Evolutionary conservation across 2,888 invertebrate species (phyloP).

Genomic region (Agriopis leucophaearia): DNA sequence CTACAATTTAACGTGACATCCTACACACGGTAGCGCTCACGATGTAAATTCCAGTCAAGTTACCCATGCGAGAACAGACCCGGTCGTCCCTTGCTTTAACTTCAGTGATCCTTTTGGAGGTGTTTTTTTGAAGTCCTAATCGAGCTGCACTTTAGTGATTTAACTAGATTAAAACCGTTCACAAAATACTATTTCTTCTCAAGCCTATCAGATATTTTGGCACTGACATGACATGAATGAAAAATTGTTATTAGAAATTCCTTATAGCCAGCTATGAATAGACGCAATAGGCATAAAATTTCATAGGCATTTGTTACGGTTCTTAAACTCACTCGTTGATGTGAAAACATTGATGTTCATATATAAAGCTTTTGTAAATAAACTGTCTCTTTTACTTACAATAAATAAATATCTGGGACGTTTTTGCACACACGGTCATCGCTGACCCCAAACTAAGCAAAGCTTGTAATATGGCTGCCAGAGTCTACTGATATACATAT

Average conservation of each 20-base stretch:
- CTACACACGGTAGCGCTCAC: no score
- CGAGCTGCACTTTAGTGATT: neutral
- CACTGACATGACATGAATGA: slow-evolving; percentile 28
- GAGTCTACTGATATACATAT: no score
- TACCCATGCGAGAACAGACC: no score
- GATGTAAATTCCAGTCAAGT: no score
- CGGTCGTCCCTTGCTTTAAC: no score
- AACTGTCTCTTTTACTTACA: slow-evolving; percentile 25
- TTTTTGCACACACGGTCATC: no score
- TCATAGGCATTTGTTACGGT: slow-evolving; percentile 41
- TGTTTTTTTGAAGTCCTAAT: neutral
- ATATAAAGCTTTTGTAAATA: slow-evolving; percentile 31
- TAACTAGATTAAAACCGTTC: slow-evolving; percentile 1
- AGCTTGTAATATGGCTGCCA: no score
- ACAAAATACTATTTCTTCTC: neutral
- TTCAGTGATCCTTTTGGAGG: no score
- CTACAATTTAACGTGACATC: no score
- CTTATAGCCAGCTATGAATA: slow-evolving; percentile 31
- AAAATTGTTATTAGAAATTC: slow-evolving; percentile 34
- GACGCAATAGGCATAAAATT: slow-evolving; percentile 37
- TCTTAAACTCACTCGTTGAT: slow-evolving; percentile 36
- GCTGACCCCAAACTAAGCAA: no score
- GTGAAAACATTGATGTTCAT: slow-evolving; percentile 36
- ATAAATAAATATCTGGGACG: slow-evolving; percentile 16
- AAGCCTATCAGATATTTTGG: slow-evolving; percentile 4